Percentiles rank a stretch among this genome's conserved stretches.
Conservation (phyloP, 2,888 invertebrate species). For the Diabrotica balteata region DNA sequence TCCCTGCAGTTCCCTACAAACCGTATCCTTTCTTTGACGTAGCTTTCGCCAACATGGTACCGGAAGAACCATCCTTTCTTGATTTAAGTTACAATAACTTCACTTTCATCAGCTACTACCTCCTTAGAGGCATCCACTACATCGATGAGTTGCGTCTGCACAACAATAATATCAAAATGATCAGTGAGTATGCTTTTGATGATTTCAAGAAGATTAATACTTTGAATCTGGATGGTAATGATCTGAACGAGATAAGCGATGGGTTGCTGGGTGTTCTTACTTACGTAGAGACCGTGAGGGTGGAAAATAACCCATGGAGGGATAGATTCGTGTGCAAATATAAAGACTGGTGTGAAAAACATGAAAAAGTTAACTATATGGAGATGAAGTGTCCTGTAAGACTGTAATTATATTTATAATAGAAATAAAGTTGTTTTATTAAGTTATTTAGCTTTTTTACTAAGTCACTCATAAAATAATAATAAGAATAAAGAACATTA, state of each 20-base stretch:
- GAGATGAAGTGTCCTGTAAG: slow-evolving; percentile 27
- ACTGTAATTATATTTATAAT: neutral
- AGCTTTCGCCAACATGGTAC: slow-evolving; percentile 32
- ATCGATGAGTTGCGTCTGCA: slow-evolving; percentile 36
- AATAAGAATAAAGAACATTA: too few relatives aligned
- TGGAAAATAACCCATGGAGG: slow-evolving; percentile 35
- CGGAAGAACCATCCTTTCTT: slow-evolving; percentile 29
- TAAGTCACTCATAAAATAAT: too few relatives aligned
- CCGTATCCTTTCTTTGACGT: slow-evolving; percentile 38
- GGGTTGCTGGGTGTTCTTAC: slow-evolving; percentile 20
- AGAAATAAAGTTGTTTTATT: neutral
- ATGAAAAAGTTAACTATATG: slow-evolving; percentile 27
- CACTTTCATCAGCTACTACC: slow-evolving; percentile 35
- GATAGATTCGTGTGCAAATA: slow-evolving; percentile 31
- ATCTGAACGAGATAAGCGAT: slow-evolving; percentile 28
- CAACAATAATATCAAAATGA: slow-evolving; percentile 36
- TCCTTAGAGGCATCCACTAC: slow-evolving; percentile 36
- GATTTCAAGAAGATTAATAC: slow-evolving; percentile 26
- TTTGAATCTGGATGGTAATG: slow-evolving; percentile 40
- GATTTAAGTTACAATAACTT: slow-evolving; percentile 43
- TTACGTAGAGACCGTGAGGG: slow-evolving; percentile 18
- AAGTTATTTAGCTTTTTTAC: too few relatives aligned
- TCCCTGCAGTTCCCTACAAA: slow-evolving; percentile 12
- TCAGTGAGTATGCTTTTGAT: slow-evolving; percentile 37
- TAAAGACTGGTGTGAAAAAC: slow-evolving; percentile 25